Evolutionary conservation across 1,140 invertebrate species (phyloP), one percentile per base, ranked within the genome.

Genomic region (Brachionus rubens): DNA sequence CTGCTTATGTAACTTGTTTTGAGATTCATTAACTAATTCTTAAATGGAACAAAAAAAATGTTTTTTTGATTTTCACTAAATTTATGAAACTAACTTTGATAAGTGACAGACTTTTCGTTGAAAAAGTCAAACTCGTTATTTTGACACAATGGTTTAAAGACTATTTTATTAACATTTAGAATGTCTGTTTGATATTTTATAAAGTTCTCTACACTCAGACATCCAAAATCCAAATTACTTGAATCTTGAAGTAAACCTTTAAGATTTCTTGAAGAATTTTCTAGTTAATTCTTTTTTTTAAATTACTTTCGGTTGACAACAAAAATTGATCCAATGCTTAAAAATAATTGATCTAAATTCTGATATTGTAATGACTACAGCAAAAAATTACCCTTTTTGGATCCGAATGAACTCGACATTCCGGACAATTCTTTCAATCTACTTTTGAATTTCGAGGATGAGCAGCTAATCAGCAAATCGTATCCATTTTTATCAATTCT

Each of bases 401-500:
- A 65, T 19, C 59, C 59, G 19, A 65, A 65, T 3, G 4, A 7
- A 14, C 5, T 14, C 14, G 43, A 46, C 14, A 16, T 7, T 7
- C 5, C 5, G 14, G 9, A 46, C 5, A 10, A 7, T 46, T 46
- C 43, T n/a, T n/a, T n/a, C n/a, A n/a, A n/a, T n/a, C n/a, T n/a
- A n/a, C n/a, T n/a, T n/a, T n/a, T n/a, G n/a, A n/a, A n/a, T n/a
- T n/a, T n/a, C n/a, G n/a, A n/a, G n/a, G n/a, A n/a, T n/a, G n/a
- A n/a, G n/a, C n/a, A n/a, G n/a, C n/a, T n/a, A n/a, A n/a, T n/a
- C n/a, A n/a, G n/a, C n/a, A n/a, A 3, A 43, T 65, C 59, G 30
- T 65, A 65, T 19, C 59, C 59, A 65, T 65, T 65, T 65, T 65
- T 65, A 65, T 65, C 59, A 24, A 65, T 19, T 43, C 59, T 65